Base-by-base conservation (phyloP, 1,140 invertebrate species). In the Spodoptera litura region DNA sequence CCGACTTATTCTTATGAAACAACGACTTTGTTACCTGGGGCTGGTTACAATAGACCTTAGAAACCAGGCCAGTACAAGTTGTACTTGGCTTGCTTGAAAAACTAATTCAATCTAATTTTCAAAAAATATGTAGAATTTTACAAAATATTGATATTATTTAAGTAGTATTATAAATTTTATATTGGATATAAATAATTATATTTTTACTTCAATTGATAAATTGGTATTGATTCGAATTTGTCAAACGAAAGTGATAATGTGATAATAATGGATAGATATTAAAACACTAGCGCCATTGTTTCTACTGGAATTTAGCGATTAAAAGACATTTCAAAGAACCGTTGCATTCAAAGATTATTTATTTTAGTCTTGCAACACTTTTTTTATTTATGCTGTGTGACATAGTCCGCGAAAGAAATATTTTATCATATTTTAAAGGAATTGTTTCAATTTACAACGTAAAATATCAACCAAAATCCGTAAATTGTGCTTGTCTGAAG, bases 261-360 rank as follows among this genome's bases (percentile, higher is more conserved):
- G 4, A 31, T 31, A 31, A 4, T 13, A 38, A 20, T 44, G 15
- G 9, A 13, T 20, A 13, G 13, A 11, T 2, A 20, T 27, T 25
- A 3, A 31, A 15, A 25, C 38, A 61, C 71, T 74, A 74, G 56
- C 71, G 55, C 71, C 71, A 27, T 49, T 74, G 56, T 31, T 74
- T 8, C 27, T 27, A 3, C 5, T 4, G 0, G 2, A 52, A 2
- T 61, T 1, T n/a, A 10, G 11, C 10, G 2, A 44, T 8, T 2
- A 12, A 10, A 15, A 25, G 11, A 56, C 59, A 62, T 52, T 49
- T 75, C 11, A 56, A 49, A 64, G 10, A 72, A 77, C 79, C 79
- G 79, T 80, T 80, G 56, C 49, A 80, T 80, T 80, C 74, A 80
- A 77, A 79, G 68, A 49, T 61, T 31, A 52, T 52, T 52, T 53